Base-by-base conservation (phyloP, 2,797 vertebrate species). In the Ataeniobius toweri region DNA sequence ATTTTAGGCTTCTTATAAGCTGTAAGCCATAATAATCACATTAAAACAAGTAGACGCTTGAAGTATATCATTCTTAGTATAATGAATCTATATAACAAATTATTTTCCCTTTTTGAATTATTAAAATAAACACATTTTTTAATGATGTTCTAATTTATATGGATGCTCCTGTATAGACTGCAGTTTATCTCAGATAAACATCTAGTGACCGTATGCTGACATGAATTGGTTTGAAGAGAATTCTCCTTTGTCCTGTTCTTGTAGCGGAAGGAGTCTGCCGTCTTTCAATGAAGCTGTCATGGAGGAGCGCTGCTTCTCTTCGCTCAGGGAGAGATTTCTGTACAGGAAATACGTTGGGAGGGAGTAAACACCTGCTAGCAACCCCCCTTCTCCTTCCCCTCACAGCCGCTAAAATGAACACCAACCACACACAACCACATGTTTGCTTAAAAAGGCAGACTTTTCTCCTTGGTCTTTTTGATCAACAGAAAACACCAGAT, bases 341-440 rank as follows among this genome's bases (percentile, higher is more conserved):
- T 86, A 92, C 94, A 95, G 94, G 94, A 95, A 95, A 92, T 93
- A 91, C 88, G 92, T 94, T 94, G 87, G 77, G 80, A 83, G 90
- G 91, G 85, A 86, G 86, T 89, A 93, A 92, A 92, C 95, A 96
- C 95, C 95, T 96, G 95, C 92, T 88, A 76, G 76, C 70, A 14
- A 55, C 77, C 41, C 31, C 51, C 41, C 80, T 72, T 13, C 67
- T 73, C 50, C 48, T 50, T 44, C 41, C 46, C 28, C 81, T 55
- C 84, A 13, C 76, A 51, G 39, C 41, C 80, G 76, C 75, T 69
- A 73, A 80, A 83, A 84, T 74, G 83, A 48, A 82, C 61, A 74
- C 78, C 75, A 86, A 87, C 87, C 83, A 71, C 81, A 79, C 80
- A 86, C 67, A 79, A 88, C 87, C 86, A 67, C 90, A 76, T 71